These are phyloP conservation scores for Chlorodrepanis virens DNA, from an alignment of 2,113 vertebrate species.

Conservation along the genomic window DNA sequence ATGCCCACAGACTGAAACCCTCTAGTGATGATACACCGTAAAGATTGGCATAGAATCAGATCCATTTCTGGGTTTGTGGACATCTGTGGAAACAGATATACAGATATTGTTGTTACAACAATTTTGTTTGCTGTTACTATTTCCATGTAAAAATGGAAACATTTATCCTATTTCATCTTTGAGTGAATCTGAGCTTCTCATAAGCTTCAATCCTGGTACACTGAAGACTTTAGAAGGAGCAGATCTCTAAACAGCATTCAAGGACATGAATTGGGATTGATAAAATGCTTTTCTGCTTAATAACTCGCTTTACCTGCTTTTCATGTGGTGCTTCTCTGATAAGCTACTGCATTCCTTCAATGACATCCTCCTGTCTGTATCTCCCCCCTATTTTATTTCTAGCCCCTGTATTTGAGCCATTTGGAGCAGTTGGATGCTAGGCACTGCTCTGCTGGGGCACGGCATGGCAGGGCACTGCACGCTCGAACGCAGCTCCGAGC, in stretches of 20 bases:
- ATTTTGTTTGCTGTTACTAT: not conserved
- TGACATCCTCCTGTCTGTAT: not conserved
- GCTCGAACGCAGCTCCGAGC: not conserved
- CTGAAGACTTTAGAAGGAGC: not conserved
- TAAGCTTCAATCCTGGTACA: not conserved
- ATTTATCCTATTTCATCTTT: not conserved
- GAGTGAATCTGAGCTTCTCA: not conserved
- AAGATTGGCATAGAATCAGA: not conserved
- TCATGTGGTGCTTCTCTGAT: not conserved
- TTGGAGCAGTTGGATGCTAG: not conserved
- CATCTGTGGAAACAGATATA: not conserved
- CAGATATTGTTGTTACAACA: not conserved
- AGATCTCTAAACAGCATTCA: not conserved
- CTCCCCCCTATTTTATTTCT: not conserved
- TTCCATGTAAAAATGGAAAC: not conserved
- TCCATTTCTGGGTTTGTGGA: not conserved
- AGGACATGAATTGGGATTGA: not conserved
- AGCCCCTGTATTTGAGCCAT: not conserved
- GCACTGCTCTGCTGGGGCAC: not conserved
- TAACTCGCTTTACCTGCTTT: not conserved
- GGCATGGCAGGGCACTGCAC: not conserved
- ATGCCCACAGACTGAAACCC: not conserved
- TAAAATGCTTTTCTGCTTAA: not conserved
- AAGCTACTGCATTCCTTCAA: not conserved
- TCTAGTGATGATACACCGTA: accelerated